Conservation (phyloP, 2,113 vertebrate species). For the Coregonus clupeaformis region DNA sequence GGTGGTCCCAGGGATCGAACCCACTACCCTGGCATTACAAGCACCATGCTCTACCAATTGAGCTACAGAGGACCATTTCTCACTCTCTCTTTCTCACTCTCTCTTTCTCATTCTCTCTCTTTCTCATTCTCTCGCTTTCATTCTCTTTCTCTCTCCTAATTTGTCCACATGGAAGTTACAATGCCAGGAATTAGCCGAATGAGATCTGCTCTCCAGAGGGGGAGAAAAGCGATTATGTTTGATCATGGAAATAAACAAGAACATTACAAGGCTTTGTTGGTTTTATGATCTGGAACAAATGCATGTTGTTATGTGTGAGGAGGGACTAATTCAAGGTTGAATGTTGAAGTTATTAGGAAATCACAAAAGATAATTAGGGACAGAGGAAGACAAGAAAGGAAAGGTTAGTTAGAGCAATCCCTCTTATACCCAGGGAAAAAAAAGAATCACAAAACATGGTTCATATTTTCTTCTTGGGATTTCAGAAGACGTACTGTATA, state of each 20-base stretch:
- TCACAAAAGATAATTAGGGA: conserved; percentile 65
- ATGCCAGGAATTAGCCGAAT: conserved; percentile 61
- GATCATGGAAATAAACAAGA: conserved; percentile 73
- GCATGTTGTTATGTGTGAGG: conserved; percentile 55
- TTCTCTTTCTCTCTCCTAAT: conserved; percentile 36
- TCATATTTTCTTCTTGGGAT: neutral
- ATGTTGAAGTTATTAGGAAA: conserved; percentile 67
- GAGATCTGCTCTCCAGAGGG: conserved; percentile 62
- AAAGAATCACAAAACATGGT: neutral
- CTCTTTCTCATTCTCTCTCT: too few species aligned
- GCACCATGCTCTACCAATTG: too few species aligned
- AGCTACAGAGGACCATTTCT: too few species aligned
- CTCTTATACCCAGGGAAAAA: conserved; percentile 19
- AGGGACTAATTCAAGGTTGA: conserved; percentile 71
- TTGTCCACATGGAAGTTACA: conserved; percentile 67
- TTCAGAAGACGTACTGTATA: too few species aligned
- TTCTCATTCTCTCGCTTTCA: too few species aligned
- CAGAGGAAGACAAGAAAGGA: conserved; percentile 52
- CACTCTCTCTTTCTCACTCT: too few species aligned
- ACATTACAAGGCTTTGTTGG: conserved; percentile 70
- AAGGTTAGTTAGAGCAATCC: conserved; percentile 60
- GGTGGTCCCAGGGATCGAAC: too few species aligned
- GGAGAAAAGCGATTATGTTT: conserved; percentile 65
- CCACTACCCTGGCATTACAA: too few species aligned
- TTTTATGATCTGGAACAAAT: conserved; percentile 65